Conservation (phyloP, 2,888 invertebrate species). For the Oxyteleia sp. region DNA sequence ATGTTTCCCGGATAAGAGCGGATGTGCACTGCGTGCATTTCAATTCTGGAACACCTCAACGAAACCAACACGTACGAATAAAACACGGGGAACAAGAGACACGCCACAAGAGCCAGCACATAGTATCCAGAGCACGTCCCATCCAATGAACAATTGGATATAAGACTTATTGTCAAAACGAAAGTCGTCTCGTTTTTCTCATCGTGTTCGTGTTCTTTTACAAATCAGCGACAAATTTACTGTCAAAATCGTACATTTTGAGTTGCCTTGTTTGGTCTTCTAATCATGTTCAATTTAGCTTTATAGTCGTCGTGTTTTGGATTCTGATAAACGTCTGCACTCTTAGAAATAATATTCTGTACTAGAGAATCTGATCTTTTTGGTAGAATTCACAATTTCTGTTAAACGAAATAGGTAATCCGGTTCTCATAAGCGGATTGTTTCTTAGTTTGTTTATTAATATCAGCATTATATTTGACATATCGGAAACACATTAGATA, state of each 20-base stretch:
- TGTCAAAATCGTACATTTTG: background rate
- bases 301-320: background rate
- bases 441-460: no score
- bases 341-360: no score
- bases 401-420: no score
- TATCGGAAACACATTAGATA: no score
- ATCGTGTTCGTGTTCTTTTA: background rate
- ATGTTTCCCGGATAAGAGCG: slow-evolving; percentile 82
- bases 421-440: no score
- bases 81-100: slow-evolving; percentile 52
- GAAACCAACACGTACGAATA: slow-evolving; percentile 77
- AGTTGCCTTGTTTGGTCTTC: background rate
- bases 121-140: slow-evolving; percentile 86
- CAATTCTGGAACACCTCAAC: slow-evolving; percentile 82
- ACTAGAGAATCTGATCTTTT: no score
- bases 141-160: slow-evolving; percentile 75
- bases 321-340: no score
- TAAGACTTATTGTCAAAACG: slow-evolving; percentile 81
- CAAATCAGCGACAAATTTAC: slow-evolving; percentile 10
- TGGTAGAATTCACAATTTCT: no score
- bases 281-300: no score
- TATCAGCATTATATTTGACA: no score
- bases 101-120: slow-evolving; percentile 25
- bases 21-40: slow-evolving; percentile 86
- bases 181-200: slow-evolving; percentile 28